These are phyloP conservation scores for Catostomus latipinnis DNA, from an alignment of 2,797 vertebrate genomes.

Conservation along the genomic window DNA sequence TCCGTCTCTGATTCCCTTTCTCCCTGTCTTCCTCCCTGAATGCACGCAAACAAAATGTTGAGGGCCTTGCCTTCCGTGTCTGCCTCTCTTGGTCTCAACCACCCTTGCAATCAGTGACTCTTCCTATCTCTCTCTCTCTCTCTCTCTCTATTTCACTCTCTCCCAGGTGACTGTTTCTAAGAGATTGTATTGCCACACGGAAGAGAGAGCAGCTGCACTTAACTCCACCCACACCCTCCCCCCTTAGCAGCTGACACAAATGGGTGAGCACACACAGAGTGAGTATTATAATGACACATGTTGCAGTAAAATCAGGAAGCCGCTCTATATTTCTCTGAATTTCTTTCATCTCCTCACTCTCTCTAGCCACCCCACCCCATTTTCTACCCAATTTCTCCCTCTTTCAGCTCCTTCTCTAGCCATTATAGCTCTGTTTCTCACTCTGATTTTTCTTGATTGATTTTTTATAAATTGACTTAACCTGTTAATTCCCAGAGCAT, in stretches of 20 bases:
- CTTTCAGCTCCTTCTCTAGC: conserved; percentile 11
- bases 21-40: conserved; percentile 38
- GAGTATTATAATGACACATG: conserved; percentile 58
- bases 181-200: conserved; percentile 63
- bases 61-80: conserved; percentile 45
- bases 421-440: conserved; percentile 10
- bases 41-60: conserved; percentile 51
- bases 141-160: conserved; percentile 51
- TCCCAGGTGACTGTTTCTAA: conserved; percentile 66
- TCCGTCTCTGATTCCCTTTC: conserved; percentile 41
- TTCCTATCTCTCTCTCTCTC: conserved; percentile 43
- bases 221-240: conserved; percentile 62
- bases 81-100: conserved; percentile 32
- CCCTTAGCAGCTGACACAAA: conserved; percentile 46
- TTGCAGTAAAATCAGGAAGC: conserved; percentile 51
- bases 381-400: background rate
- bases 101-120: conserved; percentile 45
- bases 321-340: conserved; percentile 12
- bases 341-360: conserved; percentile 7
- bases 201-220: conserved; percentile 52
- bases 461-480: conserved; percentile 38
- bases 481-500: conserved; percentile 1
- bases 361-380: background rate
- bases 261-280: conserved; percentile 13
- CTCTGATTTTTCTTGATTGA: conserved; percentile 9